Percentiles rank a stretch among this genome's conserved stretches.
Conservation (phyloP, 2,888 invertebrate species). For the Mycalesis mineus region DNA sequence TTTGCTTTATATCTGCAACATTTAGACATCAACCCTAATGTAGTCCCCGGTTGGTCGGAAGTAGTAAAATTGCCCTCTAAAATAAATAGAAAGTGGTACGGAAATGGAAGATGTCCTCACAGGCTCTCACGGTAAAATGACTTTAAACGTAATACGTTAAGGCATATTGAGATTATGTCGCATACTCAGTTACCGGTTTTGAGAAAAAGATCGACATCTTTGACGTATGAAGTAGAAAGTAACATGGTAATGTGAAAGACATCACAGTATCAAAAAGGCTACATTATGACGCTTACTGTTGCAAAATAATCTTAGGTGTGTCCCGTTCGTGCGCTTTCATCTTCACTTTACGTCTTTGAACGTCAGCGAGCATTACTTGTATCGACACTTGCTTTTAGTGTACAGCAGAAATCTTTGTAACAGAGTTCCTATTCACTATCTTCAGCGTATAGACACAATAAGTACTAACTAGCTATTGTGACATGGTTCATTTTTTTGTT, state of each 20-base stretch:
- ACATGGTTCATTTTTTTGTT: too few species aligned
- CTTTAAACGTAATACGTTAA: conserved; percentile 6
- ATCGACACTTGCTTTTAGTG: too few species aligned
- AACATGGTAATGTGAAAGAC: conserved; percentile 11
- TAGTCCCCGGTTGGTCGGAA: neutral
- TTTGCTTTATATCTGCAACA: too few species aligned
- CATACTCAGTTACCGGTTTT: conserved; percentile 9
- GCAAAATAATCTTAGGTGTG: neutral
- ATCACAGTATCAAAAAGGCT: neutral
- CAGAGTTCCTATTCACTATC: too few species aligned
- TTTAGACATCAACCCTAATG: neutral
- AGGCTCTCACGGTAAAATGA: conserved; percentile 2
- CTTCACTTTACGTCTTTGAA: too few species aligned
- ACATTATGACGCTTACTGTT: conserved; percentile 1
- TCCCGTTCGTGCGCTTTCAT: too few species aligned
- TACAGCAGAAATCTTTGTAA: too few species aligned
- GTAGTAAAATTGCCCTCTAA: conserved; percentile 7
- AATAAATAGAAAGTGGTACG: conserved; percentile 20
- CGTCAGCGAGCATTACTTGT: too few species aligned
- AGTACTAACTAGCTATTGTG: too few species aligned
- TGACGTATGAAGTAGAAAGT: conserved; percentile 6
- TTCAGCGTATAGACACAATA: too few species aligned
- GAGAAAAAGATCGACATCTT: conserved; percentile 1
- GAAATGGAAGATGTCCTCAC: conserved; percentile 10
- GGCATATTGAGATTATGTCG: neutral